These are phyloP conservation scores for Ictalurus furcatus DNA, from an alignment of 2,113 vertebrate genomes.

Conservation along the genomic window DNA sequence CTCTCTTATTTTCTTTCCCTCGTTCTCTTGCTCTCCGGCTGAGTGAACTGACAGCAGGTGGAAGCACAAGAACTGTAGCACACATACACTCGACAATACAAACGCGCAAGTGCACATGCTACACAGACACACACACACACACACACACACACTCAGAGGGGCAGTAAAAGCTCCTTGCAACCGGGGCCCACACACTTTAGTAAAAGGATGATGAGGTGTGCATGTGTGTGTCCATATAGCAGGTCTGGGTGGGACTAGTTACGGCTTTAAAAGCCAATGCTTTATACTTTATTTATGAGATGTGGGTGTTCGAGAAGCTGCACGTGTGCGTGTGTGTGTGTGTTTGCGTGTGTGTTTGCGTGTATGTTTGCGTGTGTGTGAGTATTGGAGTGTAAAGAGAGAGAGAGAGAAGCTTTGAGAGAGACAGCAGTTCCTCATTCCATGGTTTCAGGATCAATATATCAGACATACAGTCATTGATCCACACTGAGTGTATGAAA, in stretches of 20 bases:
- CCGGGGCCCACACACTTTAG: conserved; percentile 29
- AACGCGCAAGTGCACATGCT: not conserved
- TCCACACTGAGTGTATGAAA: conserved; percentile 37
- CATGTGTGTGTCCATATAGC: conserved; percentile 16
- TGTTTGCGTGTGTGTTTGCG: too few relatives aligned
- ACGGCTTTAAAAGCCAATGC: conserved; percentile 37
- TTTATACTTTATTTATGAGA: conserved; percentile 52
- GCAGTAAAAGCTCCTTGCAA: conserved; percentile 19
- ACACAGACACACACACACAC: conserved; percentile 33
- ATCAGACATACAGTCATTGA: conserved; percentile 53
- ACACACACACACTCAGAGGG: conserved; percentile 29
- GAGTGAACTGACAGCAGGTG: conserved; percentile 50
- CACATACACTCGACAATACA: conserved; percentile 14
- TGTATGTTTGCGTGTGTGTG: not conserved
- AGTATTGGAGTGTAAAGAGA: not conserved
- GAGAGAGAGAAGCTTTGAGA: conserved; percentile 13
- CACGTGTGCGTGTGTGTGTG: not conserved
- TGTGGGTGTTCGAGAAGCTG: conserved; percentile 16
- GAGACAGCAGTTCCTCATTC: conserved; percentile 26
- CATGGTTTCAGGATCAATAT: conserved; percentile 51
- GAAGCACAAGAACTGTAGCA: conserved; percentile 40
- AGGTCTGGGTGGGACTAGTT: conserved; percentile 20
- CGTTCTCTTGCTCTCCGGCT: conserved; percentile 22
- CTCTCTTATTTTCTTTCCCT: not conserved
- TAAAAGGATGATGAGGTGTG: conserved; percentile 26